phyloP scores from a whole-genome alignment of 2,113 vertebrate genomes.

The Malurus melanocephalus region DNA sequence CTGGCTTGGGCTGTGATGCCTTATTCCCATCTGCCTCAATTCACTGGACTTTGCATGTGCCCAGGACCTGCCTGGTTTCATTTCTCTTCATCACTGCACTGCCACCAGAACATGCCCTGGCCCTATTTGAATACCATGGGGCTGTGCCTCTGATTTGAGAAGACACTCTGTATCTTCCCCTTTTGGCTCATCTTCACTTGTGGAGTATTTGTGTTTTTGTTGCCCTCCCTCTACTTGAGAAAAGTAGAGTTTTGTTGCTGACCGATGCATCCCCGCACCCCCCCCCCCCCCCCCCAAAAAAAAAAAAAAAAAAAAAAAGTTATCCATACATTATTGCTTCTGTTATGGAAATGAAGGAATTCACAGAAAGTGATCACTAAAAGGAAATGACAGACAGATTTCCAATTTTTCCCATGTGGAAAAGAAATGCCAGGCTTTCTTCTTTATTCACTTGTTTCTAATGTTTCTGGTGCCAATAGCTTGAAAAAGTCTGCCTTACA shows the following conservation, averaged over 20 bases:
- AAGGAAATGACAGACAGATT: neutral
- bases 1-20: neutral
- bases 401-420: neutral
- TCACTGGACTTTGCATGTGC: neutral
- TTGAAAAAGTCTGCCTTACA: neutral
- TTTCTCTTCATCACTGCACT: neutral
- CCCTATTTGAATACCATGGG: fast-evolving
- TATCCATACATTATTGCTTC: neutral
- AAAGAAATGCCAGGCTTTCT: neutral
- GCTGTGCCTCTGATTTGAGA: neutral
- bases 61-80: neutral
- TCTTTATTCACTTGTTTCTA: neutral
- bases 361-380: neutral
- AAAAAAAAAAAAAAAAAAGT: no score
- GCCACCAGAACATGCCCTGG: neutral
- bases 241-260: neutral
- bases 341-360: neutral
- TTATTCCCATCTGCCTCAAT: neutral
- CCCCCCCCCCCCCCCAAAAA: no score
- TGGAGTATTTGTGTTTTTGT: neutral
- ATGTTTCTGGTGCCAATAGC: neutral
- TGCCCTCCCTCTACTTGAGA: neutral
- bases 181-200: neutral
- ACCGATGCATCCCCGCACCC: neutral
- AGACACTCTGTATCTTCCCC: fast-evolving